These are phyloP conservation scores for Coecobrya sp. DNA, from an alignment of 2,888 invertebrate species.

Conservation along the genomic window DNA sequence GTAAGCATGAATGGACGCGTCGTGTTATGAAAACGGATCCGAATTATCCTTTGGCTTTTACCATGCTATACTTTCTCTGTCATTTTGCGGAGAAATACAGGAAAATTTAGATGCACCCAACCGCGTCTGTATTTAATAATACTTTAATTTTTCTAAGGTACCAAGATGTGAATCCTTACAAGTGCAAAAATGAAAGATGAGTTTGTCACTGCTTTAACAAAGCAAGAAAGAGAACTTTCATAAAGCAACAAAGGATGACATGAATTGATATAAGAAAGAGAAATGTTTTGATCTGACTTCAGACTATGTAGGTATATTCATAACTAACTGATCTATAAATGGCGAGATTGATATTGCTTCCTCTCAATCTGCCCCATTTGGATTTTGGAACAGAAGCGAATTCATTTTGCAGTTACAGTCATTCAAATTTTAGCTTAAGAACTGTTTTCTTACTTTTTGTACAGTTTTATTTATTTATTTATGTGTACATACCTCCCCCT, in stretches of 20 bases:
- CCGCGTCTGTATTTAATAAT: constrained; percentile 13
- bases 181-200: background rate
- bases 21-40: background rate
- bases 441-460: too few species aligned
- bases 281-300: too few species aligned
- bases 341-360: too few species aligned
- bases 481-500: too few species aligned
- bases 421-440: too few species aligned
- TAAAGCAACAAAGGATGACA: constrained; percentile 29
- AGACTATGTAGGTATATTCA: too few species aligned
- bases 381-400: too few species aligned
- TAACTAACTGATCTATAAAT: too few species aligned
- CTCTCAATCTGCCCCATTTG: too few species aligned
- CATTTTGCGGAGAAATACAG: background rate
- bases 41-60: constrained; percentile 8
- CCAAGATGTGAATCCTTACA: constrained; percentile 38
- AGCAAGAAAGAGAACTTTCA: background rate
- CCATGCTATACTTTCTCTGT: background rate
- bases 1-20: background rate
- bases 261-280: too few species aligned
- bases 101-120: constrained; percentile 33
- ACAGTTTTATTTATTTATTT: too few species aligned
- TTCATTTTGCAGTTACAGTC: too few species aligned
- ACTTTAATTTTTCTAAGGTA: constrained; percentile 50
- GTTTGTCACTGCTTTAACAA: background rate